Base-by-base conservation (phyloP, 2,113 vertebrate species). In the Salvelinus namaycush region DNA sequence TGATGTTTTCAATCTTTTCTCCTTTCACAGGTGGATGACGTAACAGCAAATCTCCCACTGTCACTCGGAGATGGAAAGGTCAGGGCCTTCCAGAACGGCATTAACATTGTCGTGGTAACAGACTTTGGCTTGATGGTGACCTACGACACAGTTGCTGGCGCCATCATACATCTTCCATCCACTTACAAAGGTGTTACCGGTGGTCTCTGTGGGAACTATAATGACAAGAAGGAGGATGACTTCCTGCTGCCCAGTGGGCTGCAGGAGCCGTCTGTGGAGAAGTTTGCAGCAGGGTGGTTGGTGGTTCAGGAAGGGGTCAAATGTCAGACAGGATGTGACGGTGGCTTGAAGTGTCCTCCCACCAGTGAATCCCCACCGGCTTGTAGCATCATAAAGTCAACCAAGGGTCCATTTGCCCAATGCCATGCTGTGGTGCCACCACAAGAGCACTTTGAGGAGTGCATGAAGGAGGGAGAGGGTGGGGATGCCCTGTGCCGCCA, bases 201-300 rank as follows among this genome's bases (percentile, higher is more conserved):
- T 0, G 90, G 91, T 29, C 73, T 94, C 24, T 92, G 85, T 39
- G 91, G 90, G 34, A 84, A 91, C 80, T 92, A 88, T 39, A 86
- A 92, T 18, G 81, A 59, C 20, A 66, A 87, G 27, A 39, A 27
- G 2, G 74, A 11, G 3, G 88, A 91, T 18, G 92, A 91, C 49
- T 75, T 91, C 18, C 29, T 59, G 1, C 68, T 87, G 48, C 88
- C 92, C 3, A 11, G 0, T 7, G 84, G 90, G 0, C 0, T 7
- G 1, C 57, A 13, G 9, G 62, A 81, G 4, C 6, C 26, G 0
- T 79, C 85, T 0, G 44, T 54, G 7, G 77, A 76, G 2, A 48
- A 57, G 3, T 85, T 90, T 68, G 65, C 77, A 1, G 54, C 60
- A 0, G 81, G 74, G 49, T 93, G 92, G 92, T 77, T 74, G 4